These are phyloP conservation scores for Neomorphus geoffroyi DNA, from an alignment of 2,797 vertebrate species.

Conservation along the genomic window DNA sequence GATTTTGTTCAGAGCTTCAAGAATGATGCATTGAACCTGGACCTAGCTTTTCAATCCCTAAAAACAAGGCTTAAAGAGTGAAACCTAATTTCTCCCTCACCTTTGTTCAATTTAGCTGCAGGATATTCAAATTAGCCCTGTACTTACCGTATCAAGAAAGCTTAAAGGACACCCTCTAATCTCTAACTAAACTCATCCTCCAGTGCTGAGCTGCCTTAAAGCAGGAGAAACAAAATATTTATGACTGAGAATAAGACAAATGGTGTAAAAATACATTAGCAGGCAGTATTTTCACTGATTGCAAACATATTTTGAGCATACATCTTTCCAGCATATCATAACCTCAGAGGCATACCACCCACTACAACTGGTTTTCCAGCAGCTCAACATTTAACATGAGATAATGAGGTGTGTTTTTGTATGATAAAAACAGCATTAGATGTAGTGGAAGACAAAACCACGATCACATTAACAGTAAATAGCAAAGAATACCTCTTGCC, in stretches of 20 bases:
- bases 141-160: background rate
- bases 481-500: conserved; percentile 73
- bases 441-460: conserved; percentile 61
- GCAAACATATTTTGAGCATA: background rate
- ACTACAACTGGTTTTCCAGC: conserved; percentile 51
- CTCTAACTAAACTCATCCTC: background rate
- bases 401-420: conserved; percentile 66
- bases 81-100: conserved; percentile 3
- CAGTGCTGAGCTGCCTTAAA: background rate
- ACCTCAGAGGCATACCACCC: background rate
- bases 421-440: conserved; percentile 56
- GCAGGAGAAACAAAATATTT: conserved; percentile 10
- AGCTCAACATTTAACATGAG: conserved; percentile 56
- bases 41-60: conserved; percentile 50
- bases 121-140: conserved; percentile 18
- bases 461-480: conserved; percentile 69
- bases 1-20: conserved; percentile 70
- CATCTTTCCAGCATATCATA: background rate
- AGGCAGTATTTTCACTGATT: background rate
- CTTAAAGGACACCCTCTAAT: background rate
- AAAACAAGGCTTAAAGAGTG: conserved; percentile 41
- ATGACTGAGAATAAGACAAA: background rate
- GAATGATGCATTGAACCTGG: conserved; percentile 74
- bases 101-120: background rate
- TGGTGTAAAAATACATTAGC: background rate